Evolutionary conservation across 2,797 vertebrate genomes (phyloP).

Genomic region (Balearica regulorum): DNA sequence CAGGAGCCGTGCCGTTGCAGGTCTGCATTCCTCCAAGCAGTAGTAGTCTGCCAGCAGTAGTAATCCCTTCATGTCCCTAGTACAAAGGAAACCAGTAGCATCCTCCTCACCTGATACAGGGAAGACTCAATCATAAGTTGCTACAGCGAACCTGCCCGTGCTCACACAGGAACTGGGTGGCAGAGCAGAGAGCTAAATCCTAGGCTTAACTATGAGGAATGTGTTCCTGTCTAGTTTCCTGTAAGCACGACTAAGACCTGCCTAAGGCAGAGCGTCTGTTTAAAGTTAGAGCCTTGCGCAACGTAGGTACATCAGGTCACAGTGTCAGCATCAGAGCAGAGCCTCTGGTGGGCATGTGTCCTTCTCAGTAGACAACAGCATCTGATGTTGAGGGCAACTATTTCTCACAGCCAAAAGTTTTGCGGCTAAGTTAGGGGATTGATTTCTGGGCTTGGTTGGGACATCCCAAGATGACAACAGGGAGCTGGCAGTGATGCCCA

Average conservation of each 20-base stretch:
- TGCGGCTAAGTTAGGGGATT: background rate
- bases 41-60: background rate
- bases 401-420: background rate
- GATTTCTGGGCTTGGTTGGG: background rate
- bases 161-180: fast-evolving
- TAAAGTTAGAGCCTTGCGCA: background rate
- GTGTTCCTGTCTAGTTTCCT: background rate
- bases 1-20: background rate
- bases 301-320: fast-evolving
- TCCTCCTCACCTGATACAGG: fast-evolving
- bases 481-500: background rate
- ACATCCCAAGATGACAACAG: background rate
- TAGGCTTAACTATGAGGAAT: background rate
- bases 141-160: background rate
- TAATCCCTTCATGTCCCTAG: background rate
- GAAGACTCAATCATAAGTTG: background rate
- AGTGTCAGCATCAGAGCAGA: background rate
- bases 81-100: background rate
- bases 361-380: background rate
- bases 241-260: background rate
- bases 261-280: background rate
- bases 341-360: background rate
- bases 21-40: background rate
- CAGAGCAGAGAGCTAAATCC: background rate
- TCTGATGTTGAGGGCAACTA: background rate